These are phyloP conservation scores for Trichopria drosophilae DNA, from an alignment of 2,888 invertebrate species.

Conservation along the genomic window DNA sequence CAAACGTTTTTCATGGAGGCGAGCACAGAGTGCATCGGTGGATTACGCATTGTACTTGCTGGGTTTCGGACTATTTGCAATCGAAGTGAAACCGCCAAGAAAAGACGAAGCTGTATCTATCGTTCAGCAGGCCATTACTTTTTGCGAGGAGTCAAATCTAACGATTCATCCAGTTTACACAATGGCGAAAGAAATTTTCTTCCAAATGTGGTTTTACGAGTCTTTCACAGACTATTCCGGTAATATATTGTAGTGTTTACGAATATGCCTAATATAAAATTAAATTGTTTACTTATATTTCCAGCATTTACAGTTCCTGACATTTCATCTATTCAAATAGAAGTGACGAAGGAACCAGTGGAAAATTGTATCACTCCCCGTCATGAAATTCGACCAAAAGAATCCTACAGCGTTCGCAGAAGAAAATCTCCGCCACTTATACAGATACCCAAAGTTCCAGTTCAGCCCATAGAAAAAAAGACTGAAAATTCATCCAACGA, in stretches of 20 bases:
- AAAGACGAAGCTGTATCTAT: constrained; percentile 34
- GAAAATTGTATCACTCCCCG: constrained; percentile 22
- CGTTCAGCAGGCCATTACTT: constrained; percentile 35
- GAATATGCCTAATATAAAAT: neutral
- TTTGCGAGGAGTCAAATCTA: constrained; percentile 42
- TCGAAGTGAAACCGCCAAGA: constrained; percentile 19
- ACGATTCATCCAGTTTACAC: constrained; percentile 44
- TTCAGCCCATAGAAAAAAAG: no score
- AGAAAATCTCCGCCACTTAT: constrained; percentile 16
- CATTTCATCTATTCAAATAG: constrained; percentile 18
- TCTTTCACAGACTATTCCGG: constrained; percentile 5
- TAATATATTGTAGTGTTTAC: neutral
- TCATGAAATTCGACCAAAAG: constrained; percentile 16
- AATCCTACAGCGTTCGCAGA: constrained; percentile 1
- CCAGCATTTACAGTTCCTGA: constrained; percentile 18
- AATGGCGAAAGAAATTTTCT: constrained; percentile 38
- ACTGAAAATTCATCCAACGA: no score
- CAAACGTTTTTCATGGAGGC: constrained; percentile 19
- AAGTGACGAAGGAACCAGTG: constrained; percentile 17
- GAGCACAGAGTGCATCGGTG: constrained; percentile 36
- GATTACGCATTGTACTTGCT: constrained; percentile 47
- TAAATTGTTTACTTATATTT: neutral
- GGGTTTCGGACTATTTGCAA: constrained; percentile 45
- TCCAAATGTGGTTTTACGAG: constrained; percentile 38
- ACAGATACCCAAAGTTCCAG: constrained; percentile 10